Evolutionary conservation across 2,888 invertebrate species (phyloP).

Genomic region (Tiliacea citrago): DNA sequence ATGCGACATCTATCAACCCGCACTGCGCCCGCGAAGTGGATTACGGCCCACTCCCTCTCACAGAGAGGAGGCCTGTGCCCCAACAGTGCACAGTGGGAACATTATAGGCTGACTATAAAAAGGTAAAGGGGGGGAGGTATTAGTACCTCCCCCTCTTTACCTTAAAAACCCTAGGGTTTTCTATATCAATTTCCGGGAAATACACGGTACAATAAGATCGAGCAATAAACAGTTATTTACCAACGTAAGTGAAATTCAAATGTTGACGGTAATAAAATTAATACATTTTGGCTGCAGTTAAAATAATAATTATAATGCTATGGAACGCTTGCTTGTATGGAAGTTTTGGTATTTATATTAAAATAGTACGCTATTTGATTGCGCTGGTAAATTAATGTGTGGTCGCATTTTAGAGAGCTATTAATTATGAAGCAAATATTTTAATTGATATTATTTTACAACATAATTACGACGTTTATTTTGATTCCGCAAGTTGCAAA

Average conservation of each 20-base stretch:
- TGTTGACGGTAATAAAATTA: constrained; percentile 7
- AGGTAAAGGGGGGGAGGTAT: too few species aligned
- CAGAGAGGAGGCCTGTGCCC: too few species aligned
- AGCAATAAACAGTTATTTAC: constrained; percentile 7
- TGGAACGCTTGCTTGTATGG: neutral
- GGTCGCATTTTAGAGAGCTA: constrained; percentile 15
- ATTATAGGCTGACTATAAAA: too few species aligned
- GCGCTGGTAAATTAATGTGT: constrained; percentile 3
- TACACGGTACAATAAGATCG: neutral
- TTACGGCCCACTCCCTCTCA: too few species aligned
- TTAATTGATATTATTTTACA: neutral
- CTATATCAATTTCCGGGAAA: constrained; percentile 19
- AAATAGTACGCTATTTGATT: constrained; percentile 11
- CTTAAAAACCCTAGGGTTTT: too few species aligned
- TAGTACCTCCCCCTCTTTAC: too few species aligned
- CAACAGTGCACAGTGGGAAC: too few species aligned
- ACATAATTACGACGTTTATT: neutral
- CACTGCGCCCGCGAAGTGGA: too few species aligned
- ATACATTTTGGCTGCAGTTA: constrained; percentile 17
- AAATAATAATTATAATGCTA: neutral
- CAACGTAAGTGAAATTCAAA: constrained; percentile 7
- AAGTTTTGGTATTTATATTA: constrained; percentile 7
- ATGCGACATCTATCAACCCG: too few species aligned
- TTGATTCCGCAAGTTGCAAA: neutral
- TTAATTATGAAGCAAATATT: constrained; percentile 1